Evolutionary conservation across 2,797 vertebrate genomes (phyloP), one percentile per base, ranked within the genome.

Genomic region (Carcharodon carcharias): DNA sequence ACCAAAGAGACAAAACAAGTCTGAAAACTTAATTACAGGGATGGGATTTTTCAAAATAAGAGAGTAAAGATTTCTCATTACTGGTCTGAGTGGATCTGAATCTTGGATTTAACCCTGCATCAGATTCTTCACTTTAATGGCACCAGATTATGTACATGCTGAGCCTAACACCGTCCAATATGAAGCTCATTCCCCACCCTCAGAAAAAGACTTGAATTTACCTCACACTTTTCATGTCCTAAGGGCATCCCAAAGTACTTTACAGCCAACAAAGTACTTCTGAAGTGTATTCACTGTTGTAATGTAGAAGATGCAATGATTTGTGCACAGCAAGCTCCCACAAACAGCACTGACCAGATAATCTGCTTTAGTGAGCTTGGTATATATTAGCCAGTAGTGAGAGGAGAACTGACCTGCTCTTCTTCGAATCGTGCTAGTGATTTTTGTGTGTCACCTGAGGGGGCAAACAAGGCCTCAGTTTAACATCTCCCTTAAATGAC

Each of bases 21-120:
- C 94, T 71, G 69, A 73, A 77, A 95, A 71, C 69, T 56, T 73
- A 73, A 95, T 95, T 95, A 95, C 50, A 95, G 67, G 73, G 94
- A 95, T 56, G 28, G 67, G 23, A 35, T 56, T 31, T 56, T 71
- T 77, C 94, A 95, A 54, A 77, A 54, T 95, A 14, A 73, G 94
- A 77, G 61, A 77, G 94, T 18, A 54, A 77, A 77, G 69, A 77
- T 56, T 56, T 95, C 40, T 77, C 71, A 77, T 95, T 35, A 56
- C 67, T 35, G 54, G 71, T 54, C 69, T 56, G 50, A 73, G 50
- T 14, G 45, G 94, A 73, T 54, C 50, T 35, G 54, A 93, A 73
- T 35, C 54, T 14, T 16, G 50, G 28, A 58, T n/a, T 58, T 95
- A n/a, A 95, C 4, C 71, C 69, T 95, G 16, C 31, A 73, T 58